These are phyloP conservation scores for Syngnathus typhle DNA, from an alignment of 2,113 vertebrate genomes.

Conservation along the genomic window DNA sequence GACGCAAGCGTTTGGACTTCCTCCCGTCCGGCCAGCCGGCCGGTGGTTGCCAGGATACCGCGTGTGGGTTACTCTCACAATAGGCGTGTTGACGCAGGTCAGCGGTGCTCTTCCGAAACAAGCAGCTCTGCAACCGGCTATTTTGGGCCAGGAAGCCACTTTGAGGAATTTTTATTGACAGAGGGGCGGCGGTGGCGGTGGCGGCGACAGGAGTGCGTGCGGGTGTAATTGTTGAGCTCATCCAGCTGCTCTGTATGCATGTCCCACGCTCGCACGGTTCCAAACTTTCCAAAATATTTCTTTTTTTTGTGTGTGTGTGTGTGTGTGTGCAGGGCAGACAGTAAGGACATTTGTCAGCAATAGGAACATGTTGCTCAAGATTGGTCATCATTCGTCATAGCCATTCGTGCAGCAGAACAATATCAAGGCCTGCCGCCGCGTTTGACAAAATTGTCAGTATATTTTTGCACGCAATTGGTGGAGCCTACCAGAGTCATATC, in stretches of 20 bases:
- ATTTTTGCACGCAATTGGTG: no score
- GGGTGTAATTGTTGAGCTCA: slow-evolving; percentile 41
- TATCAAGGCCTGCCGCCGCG: no score
- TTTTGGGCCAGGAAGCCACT: slow-evolving; percentile 44
- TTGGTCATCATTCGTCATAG: no score
- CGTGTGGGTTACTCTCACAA: slow-evolving; percentile 53
- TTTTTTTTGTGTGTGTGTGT: background rate
- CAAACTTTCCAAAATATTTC: background rate
- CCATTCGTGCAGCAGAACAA: no score
- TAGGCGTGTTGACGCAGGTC: slow-evolving; percentile 59
- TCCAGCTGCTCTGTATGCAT: slow-evolving; percentile 42
- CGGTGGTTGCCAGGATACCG: slow-evolving; percentile 52
- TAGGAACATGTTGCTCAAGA: background rate
- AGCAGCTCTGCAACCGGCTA: slow-evolving; percentile 16
- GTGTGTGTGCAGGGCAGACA: background rate
- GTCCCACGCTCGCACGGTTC: background rate
- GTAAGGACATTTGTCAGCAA: background rate
- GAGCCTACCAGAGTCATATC: no score
- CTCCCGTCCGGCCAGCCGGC: background rate
- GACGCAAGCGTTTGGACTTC: slow-evolving; percentile 45
- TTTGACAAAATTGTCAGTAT: no score
- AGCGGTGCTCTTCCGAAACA: slow-evolving; percentile 16
- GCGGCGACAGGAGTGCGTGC: slow-evolving; percentile 1
- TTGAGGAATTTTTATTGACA: slow-evolving; percentile 34
- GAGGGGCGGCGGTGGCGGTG: background rate